These are phyloP conservation scores for Drosophila mimica DNA, from an alignment of 2,888 invertebrate genomes.

Conservation along the genomic window DNA sequence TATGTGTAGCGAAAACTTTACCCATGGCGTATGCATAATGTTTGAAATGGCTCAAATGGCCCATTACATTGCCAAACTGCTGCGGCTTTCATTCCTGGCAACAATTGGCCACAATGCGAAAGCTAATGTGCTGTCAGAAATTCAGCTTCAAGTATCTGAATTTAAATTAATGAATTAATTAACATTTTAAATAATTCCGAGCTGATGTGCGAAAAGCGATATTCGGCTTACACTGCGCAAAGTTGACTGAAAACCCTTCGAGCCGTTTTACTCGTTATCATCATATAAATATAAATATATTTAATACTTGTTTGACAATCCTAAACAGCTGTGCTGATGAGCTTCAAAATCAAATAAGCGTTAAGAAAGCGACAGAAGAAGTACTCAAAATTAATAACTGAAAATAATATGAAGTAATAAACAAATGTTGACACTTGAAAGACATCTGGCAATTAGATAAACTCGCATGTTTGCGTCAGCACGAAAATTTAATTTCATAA, in stretches of 20 bases:
- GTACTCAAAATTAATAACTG: conserved; percentile 7
- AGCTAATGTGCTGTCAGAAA: conserved; percentile 8
- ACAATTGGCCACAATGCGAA: conserved; percentile 22
- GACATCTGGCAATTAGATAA: conserved; percentile 26
- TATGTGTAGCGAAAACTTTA: conserved; percentile 22
- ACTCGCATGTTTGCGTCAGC: conserved; percentile 12
- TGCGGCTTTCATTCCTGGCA: conserved; percentile 13
- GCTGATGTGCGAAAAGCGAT: conserved; percentile 7
- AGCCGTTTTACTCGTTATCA: background rate
- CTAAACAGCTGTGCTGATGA: conserved; percentile 20
- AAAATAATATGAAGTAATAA: conserved; percentile 17
- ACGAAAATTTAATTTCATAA: conserved; percentile 43
- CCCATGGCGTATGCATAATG: conserved; percentile 45
- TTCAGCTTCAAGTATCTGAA: conserved; percentile 1
- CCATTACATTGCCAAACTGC: conserved; percentile 15
- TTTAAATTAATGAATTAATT: conserved; percentile 39
- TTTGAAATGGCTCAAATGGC: conserved; percentile 24
- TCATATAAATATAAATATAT: background rate
- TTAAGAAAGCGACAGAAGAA: background rate
- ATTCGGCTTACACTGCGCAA: background rate
- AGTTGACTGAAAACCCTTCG: background rate
- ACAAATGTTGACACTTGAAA: conserved; percentile 48
- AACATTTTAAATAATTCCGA: conserved; percentile 11
- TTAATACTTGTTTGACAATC: background rate
- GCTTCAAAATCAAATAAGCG: conserved; percentile 27